Evolutionary conservation across 2,113 vertebrate species (phyloP), one percentile per base, ranked within the genome.

Genomic region (Bujurquina vittata): DNA sequence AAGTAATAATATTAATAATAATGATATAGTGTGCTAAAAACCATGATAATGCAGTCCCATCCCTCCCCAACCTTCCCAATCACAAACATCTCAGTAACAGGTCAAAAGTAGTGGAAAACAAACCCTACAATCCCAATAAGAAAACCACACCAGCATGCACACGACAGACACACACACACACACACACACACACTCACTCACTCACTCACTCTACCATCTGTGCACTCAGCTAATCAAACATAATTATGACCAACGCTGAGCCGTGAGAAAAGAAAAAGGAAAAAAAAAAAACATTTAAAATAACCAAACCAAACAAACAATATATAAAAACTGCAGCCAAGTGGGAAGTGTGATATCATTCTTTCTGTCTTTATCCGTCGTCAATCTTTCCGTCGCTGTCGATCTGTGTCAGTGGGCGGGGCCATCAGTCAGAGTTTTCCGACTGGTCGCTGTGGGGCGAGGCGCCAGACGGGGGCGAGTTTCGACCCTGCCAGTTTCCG

Each of bases 401-500:
- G 33, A 65, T 88, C 60, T 61, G 52, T 65, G 58, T 43, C 49
- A 73, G 87, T 75, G 87, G 67, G 79, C 52, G 23, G 86, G 87
- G 76, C 60, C 77, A 90, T 97, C 95, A 98, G 96, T 98, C 97
- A 49, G 97, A 98, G 93, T 96, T 96, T 74, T 97, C 97, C 0
- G 97, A 98, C 81, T 95, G 95, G 87, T 98, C 97, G 67, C 96
- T 97, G 84, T 93, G 96, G 15, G 97, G 97, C 43, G 97, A 97
- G 26, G 95, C 88, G 87, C 96, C 96, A 1, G 96, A 95, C 20
- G 96, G 97, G 0, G 97, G 96, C 7, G 97, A 96, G 91, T 93
- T 94, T 23, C 94, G 96, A 43, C 97, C 96, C 77, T 96, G 96
- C 97, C 97, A 98, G 92, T 91, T 95, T 0, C 97, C 97, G 6